Percentiles rank a stretch among this genome's conserved stretches.
phyloP scores from a whole-genome alignment of 2,888 invertebrate genomes.

The Agrochola macilenta region DNA sequence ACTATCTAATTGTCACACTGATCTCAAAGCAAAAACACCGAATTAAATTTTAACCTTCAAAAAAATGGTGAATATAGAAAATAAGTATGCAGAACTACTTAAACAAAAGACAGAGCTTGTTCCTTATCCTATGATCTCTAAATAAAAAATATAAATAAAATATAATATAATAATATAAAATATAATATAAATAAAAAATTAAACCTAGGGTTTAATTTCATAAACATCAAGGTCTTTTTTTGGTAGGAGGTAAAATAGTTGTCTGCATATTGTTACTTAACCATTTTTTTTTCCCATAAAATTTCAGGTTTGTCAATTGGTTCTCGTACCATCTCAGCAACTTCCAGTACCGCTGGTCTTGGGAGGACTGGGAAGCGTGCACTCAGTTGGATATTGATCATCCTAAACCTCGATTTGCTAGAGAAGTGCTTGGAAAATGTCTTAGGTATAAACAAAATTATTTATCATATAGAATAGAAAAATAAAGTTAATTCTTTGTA shows the following conservation, averaged over 20 bases:
- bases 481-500: background rate
- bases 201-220: too few relatives aligned
- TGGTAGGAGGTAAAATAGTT: background rate
- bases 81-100: background rate
- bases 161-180: too few relatives aligned
- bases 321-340: conserved; percentile 99
- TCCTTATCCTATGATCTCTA: background rate
- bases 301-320: conserved; percentile 97
- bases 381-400: conserved; percentile 96
- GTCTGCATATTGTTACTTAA: background rate
- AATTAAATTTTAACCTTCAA: background rate
- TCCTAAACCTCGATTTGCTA: conserved; percentile 98
- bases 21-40: background rate
- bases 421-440: conserved; percentile 97
- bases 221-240: too few relatives aligned
- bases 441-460: conserved; percentile 92
- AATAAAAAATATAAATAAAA: too few relatives aligned
- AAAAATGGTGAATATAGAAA: background rate
- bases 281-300: background rate
- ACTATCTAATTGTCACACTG: background rate
- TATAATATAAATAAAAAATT: too few relatives aligned
- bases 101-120: background rate
- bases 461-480: background rate
- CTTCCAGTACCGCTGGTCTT: conserved; percentile 99
- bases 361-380: conserved; percentile 98